Base-by-base conservation (phyloP, 2,113 vertebrate genomes). In the Elephantulus edwardii region DNA sequence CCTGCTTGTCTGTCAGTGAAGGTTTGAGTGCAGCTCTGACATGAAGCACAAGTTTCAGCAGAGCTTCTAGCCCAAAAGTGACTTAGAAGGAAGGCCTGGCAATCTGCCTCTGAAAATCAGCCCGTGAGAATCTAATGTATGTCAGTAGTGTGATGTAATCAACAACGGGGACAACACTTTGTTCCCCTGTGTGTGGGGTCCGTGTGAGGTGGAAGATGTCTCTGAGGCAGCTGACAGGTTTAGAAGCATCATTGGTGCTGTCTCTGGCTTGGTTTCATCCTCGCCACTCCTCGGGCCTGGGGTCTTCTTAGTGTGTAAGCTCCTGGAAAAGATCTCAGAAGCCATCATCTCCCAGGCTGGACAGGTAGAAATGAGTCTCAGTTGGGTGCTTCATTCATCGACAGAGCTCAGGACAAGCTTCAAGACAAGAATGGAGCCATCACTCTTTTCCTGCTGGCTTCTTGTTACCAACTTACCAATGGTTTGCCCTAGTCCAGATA, bases 221-320 rank as follows among this genome's bases (percentile, higher is more conserved):
- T 38, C n/a, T 3, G 22, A 38, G 35, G n/a, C 64, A 68, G n/a
- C 16, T 35, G 8, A 68, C n/a, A 38, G 22, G 66, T 8, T 8
- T 38, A n/a, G 64, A 35, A 3, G 64, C 3, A 35, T 35, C 16
- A 38, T 8, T 35, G 64, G n/a, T 66, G 33, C 64, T 33, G 9
- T 22, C 6, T 19, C 35, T 38, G 4, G 35, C 26, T 26, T 19
- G 8, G 24, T 8, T 1, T 72, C 12, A 38, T 40, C 14, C 0
- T 11, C 5, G 2, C 35, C 2, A 19, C 5, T 48, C 20, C 50
- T 19, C 5, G 30, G 38, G n/a, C 12, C 2, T 5, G 10, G 19
- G 16, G 20, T 22, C 68, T 17, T 70, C 3, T 35, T 42, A 5
- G 19, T 2, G 1, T 6, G 1, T 58, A 26, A 44, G 30, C 11